A percentile compares a stretch with the other conserved stretches of the same genome.
Evolutionary conservation across 2,888 invertebrate genomes (phyloP).

Genomic region (Pachliopta kotzebuea): DNA sequence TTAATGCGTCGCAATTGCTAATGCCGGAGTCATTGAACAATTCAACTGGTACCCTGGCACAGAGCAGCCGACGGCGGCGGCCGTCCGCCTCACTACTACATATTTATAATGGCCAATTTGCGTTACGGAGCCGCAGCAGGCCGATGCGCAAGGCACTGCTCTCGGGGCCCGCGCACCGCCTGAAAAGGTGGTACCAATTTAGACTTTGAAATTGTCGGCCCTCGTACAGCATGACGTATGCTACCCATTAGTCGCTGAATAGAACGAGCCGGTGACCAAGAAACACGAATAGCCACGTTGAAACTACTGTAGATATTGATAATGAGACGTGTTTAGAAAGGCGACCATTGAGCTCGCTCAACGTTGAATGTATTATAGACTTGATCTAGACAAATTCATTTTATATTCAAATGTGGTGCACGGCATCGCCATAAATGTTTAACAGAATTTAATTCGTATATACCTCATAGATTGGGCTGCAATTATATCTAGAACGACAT

Average conservation of each 20-base stretch:
- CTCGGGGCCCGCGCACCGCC: conserved; percentile 36
- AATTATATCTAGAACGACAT: too few species aligned
- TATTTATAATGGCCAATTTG: conserved; percentile 51
- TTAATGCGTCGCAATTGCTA: conserved; percentile 58
- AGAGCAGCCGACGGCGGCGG: conserved; percentile 40
- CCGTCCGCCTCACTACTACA: conserved; percentile 65
- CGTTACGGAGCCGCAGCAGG: conserved; percentile 31
- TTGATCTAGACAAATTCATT: conserved; percentile 15
- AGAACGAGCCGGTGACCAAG: conserved; percentile 21
- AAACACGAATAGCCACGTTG: conserved; percentile 26
- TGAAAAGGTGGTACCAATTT: conserved; percentile 56
- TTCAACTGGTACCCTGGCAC: conserved; percentile 62
- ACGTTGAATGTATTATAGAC: conserved; percentile 8
- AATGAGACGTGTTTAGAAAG: conserved; percentile 29
- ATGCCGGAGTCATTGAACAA: conserved; percentile 55
- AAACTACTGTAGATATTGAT: conserved; percentile 26
- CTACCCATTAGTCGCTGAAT: conserved; percentile 29
- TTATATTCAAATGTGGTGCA: neutral
- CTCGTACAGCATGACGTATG: conserved; percentile 42
- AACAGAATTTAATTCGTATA: too few species aligned
- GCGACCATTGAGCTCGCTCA: conserved; percentile 25
- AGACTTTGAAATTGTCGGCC: conserved; percentile 48
- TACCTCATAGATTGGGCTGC: too few species aligned
- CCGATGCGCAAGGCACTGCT: neutral
- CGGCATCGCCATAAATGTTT: too few species aligned